Conservation (phyloP, 2,888 invertebrate genomes). For the Plebejus anna region DNA sequence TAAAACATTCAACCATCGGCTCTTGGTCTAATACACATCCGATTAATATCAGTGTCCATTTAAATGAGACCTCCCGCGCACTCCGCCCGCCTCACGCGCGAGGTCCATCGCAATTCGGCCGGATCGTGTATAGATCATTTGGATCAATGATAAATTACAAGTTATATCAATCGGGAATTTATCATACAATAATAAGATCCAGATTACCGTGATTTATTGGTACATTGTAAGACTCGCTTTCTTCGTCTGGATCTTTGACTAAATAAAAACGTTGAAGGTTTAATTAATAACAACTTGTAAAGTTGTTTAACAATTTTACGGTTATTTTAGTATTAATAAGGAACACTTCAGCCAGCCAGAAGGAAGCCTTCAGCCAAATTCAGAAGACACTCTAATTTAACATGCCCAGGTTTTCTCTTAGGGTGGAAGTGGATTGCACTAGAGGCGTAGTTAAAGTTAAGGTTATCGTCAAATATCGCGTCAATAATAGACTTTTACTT, state of each 20-base stretch:
- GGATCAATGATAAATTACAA: constrained; percentile 58
- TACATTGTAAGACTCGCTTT: constrained; percentile 11
- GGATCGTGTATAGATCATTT: constrained; percentile 70
- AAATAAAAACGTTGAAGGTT: constrained; percentile 2
- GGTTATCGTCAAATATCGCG: too few relatives aligned
- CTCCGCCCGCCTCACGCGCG: constrained; percentile 37
- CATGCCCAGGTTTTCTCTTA: neutral
- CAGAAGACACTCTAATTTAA: neutral
- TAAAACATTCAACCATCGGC: neutral
- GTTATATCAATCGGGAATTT: constrained; percentile 72
- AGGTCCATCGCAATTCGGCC: constrained; percentile 48
- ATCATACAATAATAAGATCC: constrained; percentile 59
- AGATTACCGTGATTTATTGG: constrained; percentile 35
- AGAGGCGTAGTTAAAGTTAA: too few relatives aligned
- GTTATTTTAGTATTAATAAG: neutral
- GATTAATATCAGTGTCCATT: constrained; percentile 61
- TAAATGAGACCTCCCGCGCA: constrained; percentile 44
- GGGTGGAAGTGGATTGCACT: too few relatives aligned
- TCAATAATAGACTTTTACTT: too few relatives aligned
- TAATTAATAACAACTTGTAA: constrained; percentile 1
- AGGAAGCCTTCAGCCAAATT: neutral
- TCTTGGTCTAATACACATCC: constrained; percentile 49
- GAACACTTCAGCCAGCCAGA: too few relatives aligned
- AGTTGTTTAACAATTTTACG: neutral
- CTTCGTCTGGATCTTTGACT: constrained; percentile 5